Evolutionary conservation across 2,113 vertebrate genomes (phyloP).

Genomic region (Vidua macroura): DNA sequence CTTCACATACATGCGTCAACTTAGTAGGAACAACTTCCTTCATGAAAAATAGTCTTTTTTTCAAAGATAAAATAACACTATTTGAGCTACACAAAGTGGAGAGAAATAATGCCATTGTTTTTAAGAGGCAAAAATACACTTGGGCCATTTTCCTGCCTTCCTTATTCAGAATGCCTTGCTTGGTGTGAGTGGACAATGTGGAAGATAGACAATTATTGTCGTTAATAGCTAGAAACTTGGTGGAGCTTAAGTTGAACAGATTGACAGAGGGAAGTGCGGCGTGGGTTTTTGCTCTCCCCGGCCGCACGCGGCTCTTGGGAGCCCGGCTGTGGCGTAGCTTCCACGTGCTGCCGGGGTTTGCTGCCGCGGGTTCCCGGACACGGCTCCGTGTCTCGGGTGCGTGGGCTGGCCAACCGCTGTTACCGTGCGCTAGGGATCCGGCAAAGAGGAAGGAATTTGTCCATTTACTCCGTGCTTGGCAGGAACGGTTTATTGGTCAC

Average conservation of each 20-base stretch:
- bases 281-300: too few species aligned
- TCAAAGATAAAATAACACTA: neutral
- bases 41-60: neutral
- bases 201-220: neutral
- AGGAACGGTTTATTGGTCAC: too few species aligned
- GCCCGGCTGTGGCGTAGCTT: too few species aligned
- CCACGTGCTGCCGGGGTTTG: too few species aligned
- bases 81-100: neutral
- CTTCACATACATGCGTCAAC: fast-evolving
- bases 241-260: neutral
- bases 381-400: too few species aligned
- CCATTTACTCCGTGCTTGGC: too few species aligned
- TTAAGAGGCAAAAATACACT: neutral
- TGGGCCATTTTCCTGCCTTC: neutral
- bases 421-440: too few species aligned
- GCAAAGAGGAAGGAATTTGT: too few species aligned
- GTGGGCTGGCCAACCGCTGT: too few species aligned
- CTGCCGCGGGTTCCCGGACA: too few species aligned
- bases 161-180: neutral
- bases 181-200: neutral
- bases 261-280: neutral
- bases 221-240: neutral
- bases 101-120: neutral
- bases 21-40: neutral
- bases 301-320: too few species aligned